Evolutionary conservation across 2,797 vertebrate species (phyloP).

Genomic region (Sibirionetta formosa): DNA sequence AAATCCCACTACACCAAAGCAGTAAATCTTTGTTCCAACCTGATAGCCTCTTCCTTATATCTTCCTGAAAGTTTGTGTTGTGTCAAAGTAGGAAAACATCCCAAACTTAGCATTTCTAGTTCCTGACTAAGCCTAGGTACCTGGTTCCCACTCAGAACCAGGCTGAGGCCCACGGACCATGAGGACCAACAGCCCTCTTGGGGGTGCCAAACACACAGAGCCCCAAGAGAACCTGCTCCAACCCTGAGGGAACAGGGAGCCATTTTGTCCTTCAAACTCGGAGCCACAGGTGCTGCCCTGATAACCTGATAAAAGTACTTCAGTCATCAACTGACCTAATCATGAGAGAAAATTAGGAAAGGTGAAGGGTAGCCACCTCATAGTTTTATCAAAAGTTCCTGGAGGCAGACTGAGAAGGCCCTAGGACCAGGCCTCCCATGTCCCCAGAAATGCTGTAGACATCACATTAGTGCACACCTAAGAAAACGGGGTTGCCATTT

Average conservation of each 20-base stretch:
- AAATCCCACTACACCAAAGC: neutral
- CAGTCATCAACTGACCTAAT: neutral
- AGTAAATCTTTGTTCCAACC: neutral
- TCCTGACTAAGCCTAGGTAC: neutral
- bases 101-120: neutral
- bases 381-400: neutral
- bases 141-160: neutral
- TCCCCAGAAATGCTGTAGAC: neutral
- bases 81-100: neutral
- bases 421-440: neutral
- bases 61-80: neutral
- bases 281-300: neutral
- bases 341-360: neutral
- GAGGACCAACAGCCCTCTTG: neutral
- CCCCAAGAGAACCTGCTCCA: neutral
- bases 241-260: neutral
- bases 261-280: neutral
- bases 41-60: neutral
- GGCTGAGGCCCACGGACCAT: neutral
- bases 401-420: neutral
- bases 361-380: neutral
- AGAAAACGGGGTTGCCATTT: neutral
- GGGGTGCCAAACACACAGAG: fast-evolving
- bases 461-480: neutral
- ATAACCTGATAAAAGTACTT: neutral